Percentiles rank a stretch among this genome's conserved stretches.
Evolutionary conservation across 1,140 invertebrate genomes (phyloP).

Genomic region (Drosophila punjabiensis): DNA sequence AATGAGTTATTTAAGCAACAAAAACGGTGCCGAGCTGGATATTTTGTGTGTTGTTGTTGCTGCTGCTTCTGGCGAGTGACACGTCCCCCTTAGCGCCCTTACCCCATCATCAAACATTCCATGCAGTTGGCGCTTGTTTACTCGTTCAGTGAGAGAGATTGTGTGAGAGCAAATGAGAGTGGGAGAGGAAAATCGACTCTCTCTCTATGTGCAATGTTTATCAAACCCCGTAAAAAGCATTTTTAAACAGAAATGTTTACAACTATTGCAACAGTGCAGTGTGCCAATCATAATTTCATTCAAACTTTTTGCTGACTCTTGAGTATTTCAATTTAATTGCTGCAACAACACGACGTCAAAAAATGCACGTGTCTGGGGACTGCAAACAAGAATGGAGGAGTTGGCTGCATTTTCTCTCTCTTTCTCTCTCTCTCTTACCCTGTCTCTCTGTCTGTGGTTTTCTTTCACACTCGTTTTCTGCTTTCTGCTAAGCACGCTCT

Average conservation of each 20-base stretch:
- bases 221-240: slow-evolving; percentile 36
- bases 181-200: slow-evolving; percentile 22
- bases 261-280: slow-evolving; percentile 31
- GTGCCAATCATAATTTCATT: slow-evolving; percentile 53
- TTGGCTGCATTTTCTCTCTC: slow-evolving; percentile 40
- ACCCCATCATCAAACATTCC: slow-evolving; percentile 39
- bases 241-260: slow-evolving; percentile 28
- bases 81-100: slow-evolving; percentile 37
- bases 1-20: slow-evolving; percentile 33
- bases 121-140: slow-evolving; percentile 74
- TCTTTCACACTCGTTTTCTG: slow-evolving; percentile 21
- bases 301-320: slow-evolving; percentile 54
- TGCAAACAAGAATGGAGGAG: slow-evolving; percentile 31
- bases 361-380: slow-evolving; percentile 69
- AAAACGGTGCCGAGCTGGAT: slow-evolving; percentile 66
- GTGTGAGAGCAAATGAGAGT: slow-evolving; percentile 12
- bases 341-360: slow-evolving; percentile 32
- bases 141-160: slow-evolving; percentile 26
- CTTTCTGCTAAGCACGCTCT: neutral
- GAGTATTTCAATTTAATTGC: slow-evolving; percentile 17
- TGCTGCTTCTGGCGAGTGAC: slow-evolving; percentile 44
- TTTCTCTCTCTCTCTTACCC: neutral
- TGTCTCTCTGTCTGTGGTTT: slow-evolving; percentile 29
- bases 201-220: slow-evolving; percentile 53
- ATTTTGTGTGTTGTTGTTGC: slow-evolving; percentile 34